Percentiles rank a stretch among this genome's conserved stretches.
These are phyloP conservation scores for Promerops cafer DNA, from an alignment of 2,113 vertebrate genomes.

Conservation along the genomic window DNA sequence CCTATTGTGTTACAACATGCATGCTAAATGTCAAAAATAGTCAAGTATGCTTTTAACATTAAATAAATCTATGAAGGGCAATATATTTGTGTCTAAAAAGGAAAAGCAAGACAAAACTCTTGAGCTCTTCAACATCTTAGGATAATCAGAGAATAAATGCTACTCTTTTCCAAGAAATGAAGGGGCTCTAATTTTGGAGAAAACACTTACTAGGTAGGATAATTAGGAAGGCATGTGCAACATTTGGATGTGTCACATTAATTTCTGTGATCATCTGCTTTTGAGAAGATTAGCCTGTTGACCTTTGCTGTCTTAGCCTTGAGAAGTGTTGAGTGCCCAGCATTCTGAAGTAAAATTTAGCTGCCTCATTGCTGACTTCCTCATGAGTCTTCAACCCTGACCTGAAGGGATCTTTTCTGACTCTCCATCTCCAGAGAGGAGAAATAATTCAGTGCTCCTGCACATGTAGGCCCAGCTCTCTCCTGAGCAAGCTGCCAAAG, in stretches of 20 bases:
- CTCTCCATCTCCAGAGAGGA: neutral
- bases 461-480: neutral
- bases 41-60: neutral
- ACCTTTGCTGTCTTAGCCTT: neutral
- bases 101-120: neutral
- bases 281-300: neutral
- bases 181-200: neutral
- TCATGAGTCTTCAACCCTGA: slow-evolving; percentile 30
- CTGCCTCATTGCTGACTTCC: neutral
- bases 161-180: neutral
- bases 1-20: neutral
- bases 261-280: neutral
- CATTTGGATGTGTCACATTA: neutral
- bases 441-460: slow-evolving; percentile 56
- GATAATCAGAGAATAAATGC: neutral
- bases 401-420: slow-evolving; percentile 29
- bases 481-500: slow-evolving; percentile 43
- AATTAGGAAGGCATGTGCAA: neutral
- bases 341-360: neutral
- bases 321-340: neutral
- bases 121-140: neutral
- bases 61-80: neutral
- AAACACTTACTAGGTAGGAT: neutral
- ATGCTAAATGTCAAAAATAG: neutral
- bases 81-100: neutral